These are phyloP conservation scores for Glomeris maerens DNA, from an alignment of 1,140 invertebrate genomes.

Conservation along the genomic window DNA sequence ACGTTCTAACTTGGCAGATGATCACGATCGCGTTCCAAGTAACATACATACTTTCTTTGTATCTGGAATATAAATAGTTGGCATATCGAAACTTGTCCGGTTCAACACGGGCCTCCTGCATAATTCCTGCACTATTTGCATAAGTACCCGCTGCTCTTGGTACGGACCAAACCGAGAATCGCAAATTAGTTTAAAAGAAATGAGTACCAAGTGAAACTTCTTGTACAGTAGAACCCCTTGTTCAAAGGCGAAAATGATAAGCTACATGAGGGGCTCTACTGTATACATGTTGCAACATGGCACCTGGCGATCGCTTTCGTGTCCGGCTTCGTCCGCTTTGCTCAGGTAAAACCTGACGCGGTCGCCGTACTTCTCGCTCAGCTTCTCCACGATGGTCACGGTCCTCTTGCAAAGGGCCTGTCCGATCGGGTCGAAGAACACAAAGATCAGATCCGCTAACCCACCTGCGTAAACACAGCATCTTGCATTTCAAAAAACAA, in stretches of 20 bases:
- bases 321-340: constrained; percentile 48
- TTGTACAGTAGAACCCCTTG: not conserved
- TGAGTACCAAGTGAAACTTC: not conserved
- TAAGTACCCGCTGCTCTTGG: constrained; percentile 39
- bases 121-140: constrained; percentile 50
- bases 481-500: too few species aligned
- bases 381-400: constrained; percentile 41
- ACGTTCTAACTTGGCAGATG: too few species aligned
- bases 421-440: constrained; percentile 50
- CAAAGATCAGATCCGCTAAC: constrained; percentile 44
- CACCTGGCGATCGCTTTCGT: constrained; percentile 41
- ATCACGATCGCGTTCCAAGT: too few species aligned
- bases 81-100: constrained; percentile 46
- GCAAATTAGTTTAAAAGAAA: not conserved
- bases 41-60: constrained; percentile 35
- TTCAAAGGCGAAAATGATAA: not conserved
- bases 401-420: constrained; percentile 47
- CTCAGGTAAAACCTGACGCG: constrained; percentile 42
- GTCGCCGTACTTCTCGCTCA: constrained; percentile 40
- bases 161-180: not conserved
- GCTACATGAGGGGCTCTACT: not conserved
- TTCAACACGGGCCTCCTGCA: constrained; percentile 45
- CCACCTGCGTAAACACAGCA: too few species aligned
- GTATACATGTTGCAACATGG: too few species aligned
- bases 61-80: constrained; percentile 44